Percentiles rank a stretch among this genome's conserved stretches.
These are phyloP conservation scores for Aproaerema taeniolella DNA, from an alignment of 2,888 invertebrate genomes.

Conservation along the genomic window DNA sequence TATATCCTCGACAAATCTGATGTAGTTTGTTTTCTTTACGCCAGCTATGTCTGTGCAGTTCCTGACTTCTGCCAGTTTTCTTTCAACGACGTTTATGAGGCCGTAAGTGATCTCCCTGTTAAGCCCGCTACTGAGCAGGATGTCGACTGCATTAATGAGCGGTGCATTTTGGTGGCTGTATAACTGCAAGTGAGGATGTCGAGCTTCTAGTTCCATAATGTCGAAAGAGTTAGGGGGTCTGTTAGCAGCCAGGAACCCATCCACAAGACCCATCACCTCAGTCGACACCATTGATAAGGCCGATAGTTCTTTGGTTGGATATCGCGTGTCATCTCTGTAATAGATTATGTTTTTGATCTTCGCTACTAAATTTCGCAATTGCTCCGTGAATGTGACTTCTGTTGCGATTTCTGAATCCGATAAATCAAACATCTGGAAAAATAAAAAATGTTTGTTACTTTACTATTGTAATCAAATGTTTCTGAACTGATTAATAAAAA, in stretches of 20 bases:
- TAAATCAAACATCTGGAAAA: constrained; percentile 82
- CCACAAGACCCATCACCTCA: constrained; percentile 78
- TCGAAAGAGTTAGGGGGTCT: constrained; percentile 68
- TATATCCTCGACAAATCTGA: constrained; percentile 66
- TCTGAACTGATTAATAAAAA: too few relatives aligned
- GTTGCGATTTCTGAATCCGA: constrained; percentile 80
- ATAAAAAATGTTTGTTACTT: too few relatives aligned
- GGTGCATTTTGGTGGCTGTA: constrained; percentile 70
- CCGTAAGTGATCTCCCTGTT: constrained; percentile 72
- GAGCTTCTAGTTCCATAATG: constrained; percentile 58
- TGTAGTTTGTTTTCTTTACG: constrained; percentile 67
- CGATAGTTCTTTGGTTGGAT: constrained; percentile 73
- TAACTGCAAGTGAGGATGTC: constrained; percentile 66
- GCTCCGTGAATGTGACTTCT: constrained; percentile 83
- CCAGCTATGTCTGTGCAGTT: constrained; percentile 56
- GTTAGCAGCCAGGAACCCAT: constrained; percentile 75
- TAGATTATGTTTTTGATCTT: constrained; percentile 70
- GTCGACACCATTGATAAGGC: constrained; percentile 77
- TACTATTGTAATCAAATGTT: too few relatives aligned
- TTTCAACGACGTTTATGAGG: constrained; percentile 66
- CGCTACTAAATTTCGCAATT: constrained; percentile 72
- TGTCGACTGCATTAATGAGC: constrained; percentile 69
- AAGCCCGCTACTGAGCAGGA: constrained; percentile 64
- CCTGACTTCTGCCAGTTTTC: constrained; percentile 68
- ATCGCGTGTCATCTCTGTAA: constrained; percentile 60